Evolutionary conservation across 2,888 invertebrate genomes (phyloP).

Genomic region (Leptopterna dolabrata): DNA sequence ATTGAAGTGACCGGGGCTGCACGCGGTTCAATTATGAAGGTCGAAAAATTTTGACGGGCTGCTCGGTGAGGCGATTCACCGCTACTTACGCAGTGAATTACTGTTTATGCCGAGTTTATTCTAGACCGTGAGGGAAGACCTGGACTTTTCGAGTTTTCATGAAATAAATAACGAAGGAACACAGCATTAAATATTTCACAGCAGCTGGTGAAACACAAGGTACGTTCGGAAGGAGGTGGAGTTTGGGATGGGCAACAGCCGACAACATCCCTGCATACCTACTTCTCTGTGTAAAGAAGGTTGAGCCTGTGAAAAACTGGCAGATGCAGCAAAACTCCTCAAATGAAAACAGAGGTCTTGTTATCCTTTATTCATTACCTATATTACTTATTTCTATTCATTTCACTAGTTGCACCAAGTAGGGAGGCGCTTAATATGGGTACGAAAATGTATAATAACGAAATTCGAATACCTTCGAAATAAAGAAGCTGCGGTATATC

Average conservation of each 20-base stretch:
- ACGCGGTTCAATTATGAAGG: too few species aligned
- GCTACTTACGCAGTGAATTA: too few species aligned
- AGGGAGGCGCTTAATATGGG: too few species aligned
- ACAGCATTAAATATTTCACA: constrained; percentile 10
- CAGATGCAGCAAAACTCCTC: not conserved
- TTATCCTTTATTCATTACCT: not conserved
- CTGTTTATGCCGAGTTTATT: too few species aligned
- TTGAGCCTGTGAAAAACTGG: not conserved
- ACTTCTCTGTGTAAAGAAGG: not conserved
- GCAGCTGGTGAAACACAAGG: constrained; percentile 30
- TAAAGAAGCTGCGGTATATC: too few species aligned
- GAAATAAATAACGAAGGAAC: constrained; percentile 13
- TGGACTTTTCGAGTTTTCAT: not conserved
- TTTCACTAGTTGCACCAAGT: too few species aligned
- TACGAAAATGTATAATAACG: too few species aligned
- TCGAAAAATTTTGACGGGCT: too few species aligned
- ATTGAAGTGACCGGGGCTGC: too few species aligned
- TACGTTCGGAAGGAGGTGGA: not conserved
- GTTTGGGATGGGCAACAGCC: not conserved
- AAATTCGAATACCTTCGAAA: too few species aligned
- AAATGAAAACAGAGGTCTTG: not conserved
- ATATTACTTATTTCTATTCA: too few species aligned
- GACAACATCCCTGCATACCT: not conserved
- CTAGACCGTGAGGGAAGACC: not conserved
- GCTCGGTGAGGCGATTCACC: too few species aligned